Base-by-base conservation (phyloP, 2,797 vertebrate genomes). In the Picus viridis region DNA sequence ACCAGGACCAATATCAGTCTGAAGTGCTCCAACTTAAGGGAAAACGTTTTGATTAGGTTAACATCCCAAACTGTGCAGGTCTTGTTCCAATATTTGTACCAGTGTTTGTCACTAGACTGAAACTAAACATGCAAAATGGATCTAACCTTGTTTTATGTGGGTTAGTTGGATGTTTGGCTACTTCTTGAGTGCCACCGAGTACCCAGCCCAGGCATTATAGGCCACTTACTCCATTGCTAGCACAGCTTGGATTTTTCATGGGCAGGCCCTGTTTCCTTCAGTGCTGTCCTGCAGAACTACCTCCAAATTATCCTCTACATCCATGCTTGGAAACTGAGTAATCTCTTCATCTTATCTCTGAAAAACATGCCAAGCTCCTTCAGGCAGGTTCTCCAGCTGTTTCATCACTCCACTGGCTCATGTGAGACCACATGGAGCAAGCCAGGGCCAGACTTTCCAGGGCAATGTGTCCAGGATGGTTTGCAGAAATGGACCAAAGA, bases 21-120 rank as follows among this genome's bases (percentile, higher is more conserved):
- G 17, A 53, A 74, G 36, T 27, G 51, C 54, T 36, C 54, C 61
- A 14, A 45, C 18, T 74, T 32, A 22, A 54, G 16, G 26, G 26
- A 77, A 30, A 56, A 19, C 32, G 7, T 71, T 62, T 57, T 78
- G 36, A 45, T 74, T 27, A 51, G 7, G n/a, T 77, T 51, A 83
- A 68, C 16, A 51, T 61, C 15, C 36, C 63, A 61, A 0, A 2
- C 18, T 0, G 0, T 9, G 61, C 56, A 69, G 20, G 22, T 9
- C 26, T 27, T 24, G 4, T 64, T 47, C 53, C 30, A 83, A 22
- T 32, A 68, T 7, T 15, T 54, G 3, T 26, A 39, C 49, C 9
- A 13, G 6, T 20, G 19, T 41, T 72, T 67, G 61, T 27, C 68
- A 59, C 39, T 53, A 27, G 39, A 39, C 39, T 61, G 58, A 89